These are phyloP conservation scores for Hanleya hanleyi DNA, from an alignment of 2,888 invertebrate species.

Conservation along the genomic window DNA sequence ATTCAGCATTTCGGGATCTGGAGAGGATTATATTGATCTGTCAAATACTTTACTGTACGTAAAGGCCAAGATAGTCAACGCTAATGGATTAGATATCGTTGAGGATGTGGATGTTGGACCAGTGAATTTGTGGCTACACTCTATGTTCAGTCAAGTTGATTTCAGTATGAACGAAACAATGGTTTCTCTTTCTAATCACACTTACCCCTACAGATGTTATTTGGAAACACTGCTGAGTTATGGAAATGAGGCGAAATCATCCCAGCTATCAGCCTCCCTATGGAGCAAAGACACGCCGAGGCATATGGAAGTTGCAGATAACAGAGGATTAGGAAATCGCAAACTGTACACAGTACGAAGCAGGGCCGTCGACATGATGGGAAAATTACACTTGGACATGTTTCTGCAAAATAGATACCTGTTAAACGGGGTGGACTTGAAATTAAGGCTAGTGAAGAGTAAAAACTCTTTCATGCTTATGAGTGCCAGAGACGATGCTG, in stretches of 20 bases:
- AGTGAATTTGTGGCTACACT: slow-evolving; percentile 26
- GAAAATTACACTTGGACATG: slow-evolving; percentile 12
- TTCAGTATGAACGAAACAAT: slow-evolving; percentile 29
- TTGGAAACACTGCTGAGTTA: slow-evolving; percentile 27
- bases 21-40: slow-evolving; percentile 33
- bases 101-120: slow-evolving; percentile 21
- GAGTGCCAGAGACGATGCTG: too few species aligned
- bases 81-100: slow-evolving; percentile 18
- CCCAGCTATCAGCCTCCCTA: neutral
- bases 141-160: slow-evolving; percentile 31
- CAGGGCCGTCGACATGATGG: slow-evolving; percentile 17
- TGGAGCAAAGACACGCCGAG: neutral
- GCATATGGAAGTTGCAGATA: slow-evolving; percentile 4
- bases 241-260: slow-evolving; percentile 20
- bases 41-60: slow-evolving; percentile 29
- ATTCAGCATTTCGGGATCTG: slow-evolving; percentile 25
- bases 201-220: slow-evolving; percentile 33
- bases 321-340: too few species aligned
- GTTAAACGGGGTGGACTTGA: slow-evolving; percentile 21
- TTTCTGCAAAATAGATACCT: slow-evolving; percentile 22
- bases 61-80: slow-evolving; percentile 24
- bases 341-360: too few species aligned
- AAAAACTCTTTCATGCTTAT: too few species aligned
- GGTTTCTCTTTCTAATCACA: slow-evolving; percentile 24
- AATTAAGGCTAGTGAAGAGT: slow-evolving; percentile 19